A percentile compares a stretch with the other conserved stretches of the same genome.
Evolutionary conservation across 2,888 invertebrate species (phyloP).

Genomic region (Notodonta ziczac): DNA sequence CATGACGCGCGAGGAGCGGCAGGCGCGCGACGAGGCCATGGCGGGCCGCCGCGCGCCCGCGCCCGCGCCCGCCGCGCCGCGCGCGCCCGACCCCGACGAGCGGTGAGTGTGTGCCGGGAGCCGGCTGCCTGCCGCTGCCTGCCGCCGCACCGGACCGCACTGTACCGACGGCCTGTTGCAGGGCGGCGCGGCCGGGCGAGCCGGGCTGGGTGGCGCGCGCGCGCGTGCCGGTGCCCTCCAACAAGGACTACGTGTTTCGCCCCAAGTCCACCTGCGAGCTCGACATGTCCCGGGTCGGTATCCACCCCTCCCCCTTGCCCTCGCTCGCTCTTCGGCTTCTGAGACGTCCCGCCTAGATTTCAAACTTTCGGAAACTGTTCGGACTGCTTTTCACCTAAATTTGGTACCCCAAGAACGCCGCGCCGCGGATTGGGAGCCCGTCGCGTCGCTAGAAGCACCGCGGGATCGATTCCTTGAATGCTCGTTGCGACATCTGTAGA

Average conservation of each 20-base stretch:
- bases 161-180: conserved; percentile 34
- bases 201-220: conserved; percentile 98
- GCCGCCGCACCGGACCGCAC: too few relatives aligned
- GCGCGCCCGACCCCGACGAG: conserved; percentile 50
- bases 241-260: conserved; percentile 97
- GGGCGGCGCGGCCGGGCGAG: conserved; percentile 94
- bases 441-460: too few relatives aligned
- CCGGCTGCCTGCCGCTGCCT: too few relatives aligned
- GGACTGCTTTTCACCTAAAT: background rate
- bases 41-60: conserved; percentile 60
- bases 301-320: background rate
- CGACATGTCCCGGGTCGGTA: conserved; percentile 90
- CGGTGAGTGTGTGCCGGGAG: conserved; percentile 14
- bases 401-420: too few relatives aligned
- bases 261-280: conserved; percentile 96
- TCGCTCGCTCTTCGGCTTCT: too few relatives aligned
- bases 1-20: conserved; percentile 96
- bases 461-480: too few relatives aligned
- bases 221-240: conserved; percentile 96
- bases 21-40: conserved; percentile 89
- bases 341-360: too few relatives aligned
- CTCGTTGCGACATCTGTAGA: too few relatives aligned
- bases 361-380: background rate
- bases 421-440: too few relatives aligned
- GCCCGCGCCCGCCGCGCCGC: conserved; percentile 75